Base-by-base conservation (phyloP, 1,140 invertebrate species). In the Musca vetustissima region DNA sequence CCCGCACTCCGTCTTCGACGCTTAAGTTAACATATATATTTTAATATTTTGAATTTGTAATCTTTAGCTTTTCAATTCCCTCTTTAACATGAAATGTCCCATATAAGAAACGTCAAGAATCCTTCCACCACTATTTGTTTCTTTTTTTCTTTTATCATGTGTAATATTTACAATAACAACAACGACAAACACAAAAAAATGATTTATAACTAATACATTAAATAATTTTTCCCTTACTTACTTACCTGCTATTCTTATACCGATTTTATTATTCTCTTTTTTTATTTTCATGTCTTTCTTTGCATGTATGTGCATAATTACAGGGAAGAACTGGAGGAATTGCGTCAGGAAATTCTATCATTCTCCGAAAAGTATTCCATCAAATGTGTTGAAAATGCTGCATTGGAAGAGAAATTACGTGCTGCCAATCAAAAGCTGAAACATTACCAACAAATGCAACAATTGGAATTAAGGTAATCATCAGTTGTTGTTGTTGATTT, bases 291-390 rank as follows among this genome's bases (percentile, higher is more conserved):
- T 50, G 4, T 24, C 43, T 15, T 17, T 49, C 48, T 49, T 17
- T 67, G 21, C 15, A 59, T 28, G 19, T 11, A 59, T 28, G 55
- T 25, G 2, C 25, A 72, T 68, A 68, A 79, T 73, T 83, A 17
- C 76, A 93, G 91, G 75, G 89, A 91, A 75, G 92, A 94, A 82
- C 90, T 94, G 86, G 89, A 92, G 74, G 91, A 92, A 78, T 91
- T 96, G 61, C 91, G 92, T 70, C 87, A 89, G 71, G 93, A 96
- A 82, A 92, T 97, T 74, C 84, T 94, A 21, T 93, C 93, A 15
- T 85, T 97, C 57, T 94, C 93, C 1, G 92, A 96, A 72, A 93
- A 95, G 76, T 95, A 96, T 83, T 95, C 94, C 1, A 88, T 93
- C 11, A 97, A 96, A 81, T 96, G 95, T 83, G 88, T 96, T 55